Evolutionary conservation across 2,113 vertebrate species (phyloP).

Genomic region (rabbit (Oryctolagus cuniculus)): mOryCun1.1 NC_091453.1:86218501-86219000

Average conservation of each 20-base stretch:
- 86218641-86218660: slow-evolving; percentile 52
- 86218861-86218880: not conserved
- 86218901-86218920: slow-evolving; percentile 61
- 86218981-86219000: slow-evolving; percentile 45
- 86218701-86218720: slow-evolving; percentile 40
- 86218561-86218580: slow-evolving; percentile 46
- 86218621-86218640: slow-evolving; percentile 51
- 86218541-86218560: slow-evolving; percentile 58
- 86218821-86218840: slow-evolving; percentile 21
- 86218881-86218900: not conserved
- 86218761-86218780: slow-evolving; percentile 21
- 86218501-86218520: slow-evolving; percentile 49
- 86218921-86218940: not conserved
- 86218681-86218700: slow-evolving; percentile 60
- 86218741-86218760: slow-evolving; percentile 53
- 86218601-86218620: not conserved
- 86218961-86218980: not conserved
- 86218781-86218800: slow-evolving; percentile 22
- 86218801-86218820: slow-evolving; percentile 51
- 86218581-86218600: slow-evolving; percentile 29
- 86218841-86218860: not conserved
- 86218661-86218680: slow-evolving; percentile 38
- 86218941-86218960: slow-evolving; percentile 53
- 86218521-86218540: slow-evolving; percentile 17
- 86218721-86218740: slow-evolving; percentile 2